Evolutionary conservation across 2,888 invertebrate species (phyloP), one percentile per base, ranked within the genome.

Genomic region (Acrobeloides nanus): DNA sequence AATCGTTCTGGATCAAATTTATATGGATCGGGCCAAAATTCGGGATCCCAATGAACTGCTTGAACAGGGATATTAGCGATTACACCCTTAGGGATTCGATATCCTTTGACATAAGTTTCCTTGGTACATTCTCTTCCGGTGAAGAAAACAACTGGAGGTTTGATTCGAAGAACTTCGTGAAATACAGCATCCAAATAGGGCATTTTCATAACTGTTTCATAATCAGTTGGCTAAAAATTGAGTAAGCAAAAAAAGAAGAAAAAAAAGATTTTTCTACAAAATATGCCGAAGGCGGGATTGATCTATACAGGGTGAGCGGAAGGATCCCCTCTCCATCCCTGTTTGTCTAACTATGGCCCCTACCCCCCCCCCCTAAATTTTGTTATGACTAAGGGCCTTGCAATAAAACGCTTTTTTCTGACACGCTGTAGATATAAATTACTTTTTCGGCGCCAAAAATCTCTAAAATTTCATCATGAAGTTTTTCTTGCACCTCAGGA

Each of bases 61-160:
- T 46, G 47, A 18, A 55, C 51, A 6, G 55, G 54, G 15, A 43
- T 34, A 24, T 46, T 46, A 15, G 51, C 55, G 17, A 35, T 45
- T 10, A 51, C 40, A 7, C 63, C 67, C 25, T 56, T 51, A 0
- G 53, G 47, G 32, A 57, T 46, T 12, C 46, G 46, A 26, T 59
- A 48, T 2, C 54, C 59, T 6, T 51, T 47, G 25, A 66, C 59
- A 1, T 46, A 50, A 20, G 52, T 57, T 43, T 60, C 61, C 10
- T 46, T 38, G 12, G 61, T 48, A 31, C 60, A 62, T 15, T 48
- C 48, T 18, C 66, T 56, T 23, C 50, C 54, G 12, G 55, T 49
- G 47, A 68, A 66, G 37, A 58, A 54, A 31, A 62, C 61, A 40
- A 68, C 65, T 7, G 72, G 68, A 12, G 70, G 72, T 41, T 55